Evolutionary conservation across 2,888 invertebrate genomes (phyloP), one percentile per base, ranked within the genome.

Genomic region (Uropetala carovei): DNA sequence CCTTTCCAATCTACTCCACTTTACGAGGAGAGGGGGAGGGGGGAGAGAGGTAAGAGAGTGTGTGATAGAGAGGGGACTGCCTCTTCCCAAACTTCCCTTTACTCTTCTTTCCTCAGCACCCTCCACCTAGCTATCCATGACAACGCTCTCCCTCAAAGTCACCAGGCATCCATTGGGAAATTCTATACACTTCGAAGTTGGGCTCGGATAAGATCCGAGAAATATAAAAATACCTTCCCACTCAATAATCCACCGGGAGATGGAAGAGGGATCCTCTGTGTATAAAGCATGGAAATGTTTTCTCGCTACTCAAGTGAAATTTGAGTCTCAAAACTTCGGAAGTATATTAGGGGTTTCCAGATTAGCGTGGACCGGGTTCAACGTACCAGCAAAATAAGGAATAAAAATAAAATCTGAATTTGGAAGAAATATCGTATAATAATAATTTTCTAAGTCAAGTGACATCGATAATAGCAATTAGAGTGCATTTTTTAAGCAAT

Each of bases 121-220:
- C 43, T 43, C 43, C 43, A 43, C 75, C 22, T 22, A 75, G 22
- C 75, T 75, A 75, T 75, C 75, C 75, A 75, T 75, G 75, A 27
- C 75, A 75, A 75, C 75, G 13, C 75, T 43, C 75, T 75, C 75
- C 27, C 75, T 75, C 75, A 75, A 75, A 75, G 75, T 75, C 75
- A 75, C 75, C 27, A 27, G 22, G 11, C 75, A 75, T 75, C 75
- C 75, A 75, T 75, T 75, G 75, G 75, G 75, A 75, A 75, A 75
- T 75, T 75, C 75, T 75, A 75, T 75, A 75, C 27, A 75, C 22
- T 75, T 27, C 22, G 27, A 75, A 75, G 75, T 75, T 75, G 75
- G 11, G 75, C 18, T 68, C 68, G 68, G 68, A n/a, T n/a, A 68
- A 68, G 68, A 18, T n/a, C 18, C n/a, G 18, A 68, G 68, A 75